These are phyloP conservation scores for Boleophthalmus pectinirostris DNA, from an alignment of 2,113 vertebrate species.

Conservation along the genomic window DNA sequence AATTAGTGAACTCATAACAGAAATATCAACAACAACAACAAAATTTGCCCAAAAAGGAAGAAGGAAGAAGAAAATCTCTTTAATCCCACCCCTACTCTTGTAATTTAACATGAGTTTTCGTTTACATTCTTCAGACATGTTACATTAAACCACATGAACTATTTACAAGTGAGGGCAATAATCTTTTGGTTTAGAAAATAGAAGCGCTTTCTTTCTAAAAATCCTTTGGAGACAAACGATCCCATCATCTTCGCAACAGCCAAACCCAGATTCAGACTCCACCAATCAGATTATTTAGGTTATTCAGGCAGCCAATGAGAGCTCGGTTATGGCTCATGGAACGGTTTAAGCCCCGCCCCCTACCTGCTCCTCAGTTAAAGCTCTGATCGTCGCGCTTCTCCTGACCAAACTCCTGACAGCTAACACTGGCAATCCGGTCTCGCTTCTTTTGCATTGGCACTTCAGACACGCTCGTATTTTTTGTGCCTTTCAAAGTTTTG, in stretches of 20 bases:
- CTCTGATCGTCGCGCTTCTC: constrained; percentile 38
- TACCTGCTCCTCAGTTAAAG: constrained; percentile 39
- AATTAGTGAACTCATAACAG: too few species aligned
- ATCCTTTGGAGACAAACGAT: neutral
- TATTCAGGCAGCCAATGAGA: constrained; percentile 44
- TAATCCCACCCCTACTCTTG: too few species aligned
- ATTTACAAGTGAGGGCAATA: too few species aligned
- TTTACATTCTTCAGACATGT: too few species aligned
- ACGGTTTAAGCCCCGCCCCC: constrained; percentile 25
- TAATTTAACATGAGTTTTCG: too few species aligned
- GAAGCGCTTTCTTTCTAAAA: neutral
- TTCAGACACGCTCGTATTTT: neutral
- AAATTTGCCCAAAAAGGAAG: too few species aligned
- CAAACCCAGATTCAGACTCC: constrained; percentile 5
- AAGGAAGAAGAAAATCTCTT: too few species aligned
- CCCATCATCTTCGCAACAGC: neutral
- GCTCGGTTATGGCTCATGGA: neutral
- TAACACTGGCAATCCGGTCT: neutral
- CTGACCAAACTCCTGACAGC: too few species aligned
- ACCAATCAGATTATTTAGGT: constrained; percentile 20
- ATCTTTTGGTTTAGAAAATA: neutral
- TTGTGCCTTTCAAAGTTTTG: constrained; percentile 29
- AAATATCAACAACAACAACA: too few species aligned
- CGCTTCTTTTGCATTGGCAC: neutral
- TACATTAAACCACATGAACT: too few species aligned